Evolutionary conservation across 2,888 invertebrate genomes (phyloP).

Genomic region (Lycia hirtaria): DNA sequence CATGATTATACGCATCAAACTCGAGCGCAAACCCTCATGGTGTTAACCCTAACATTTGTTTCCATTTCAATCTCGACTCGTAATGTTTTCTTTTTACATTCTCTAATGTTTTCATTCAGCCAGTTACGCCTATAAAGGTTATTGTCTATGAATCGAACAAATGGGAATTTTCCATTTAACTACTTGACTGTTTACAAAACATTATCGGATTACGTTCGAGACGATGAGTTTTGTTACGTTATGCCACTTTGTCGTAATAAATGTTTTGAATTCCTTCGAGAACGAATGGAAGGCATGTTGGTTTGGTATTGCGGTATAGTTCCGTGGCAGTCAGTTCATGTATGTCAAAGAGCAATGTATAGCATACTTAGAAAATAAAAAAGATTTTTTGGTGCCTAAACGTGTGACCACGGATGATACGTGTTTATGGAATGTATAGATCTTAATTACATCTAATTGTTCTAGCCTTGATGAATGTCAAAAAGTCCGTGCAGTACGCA

Average conservation of each 20-base stretch:
- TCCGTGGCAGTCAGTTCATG: too few relatives aligned
- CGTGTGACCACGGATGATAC: too few relatives aligned
- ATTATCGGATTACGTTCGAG: conserved; percentile 33
- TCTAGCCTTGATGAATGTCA: too few relatives aligned
- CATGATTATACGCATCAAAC: too few relatives aligned
- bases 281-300: not conserved
- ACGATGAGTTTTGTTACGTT: not conserved
- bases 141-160: conserved; percentile 50
- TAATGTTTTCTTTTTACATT: conserved; percentile 17
- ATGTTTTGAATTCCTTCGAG: not conserved
- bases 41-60: not conserved
- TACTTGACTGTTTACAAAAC: conserved; percentile 52
- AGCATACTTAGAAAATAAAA: too few relatives aligned
- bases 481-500: too few relatives aligned
- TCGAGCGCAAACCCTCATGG: not conserved
- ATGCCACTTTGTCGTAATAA: not conserved
- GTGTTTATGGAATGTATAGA: too few relatives aligned
- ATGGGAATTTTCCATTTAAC: conserved; percentile 44
- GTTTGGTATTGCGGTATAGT: too few relatives aligned
- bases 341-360: too few relatives aligned
- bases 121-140: conserved; percentile 46
- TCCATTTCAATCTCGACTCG: not conserved
- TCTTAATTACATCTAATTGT: too few relatives aligned
- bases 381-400: too few relatives aligned
- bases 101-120: conserved; percentile 23